Evolutionary conservation across 2,113 vertebrate species (phyloP), one percentile per base, ranked within the genome.

Genomic region (Siniperca knerii): DNA sequence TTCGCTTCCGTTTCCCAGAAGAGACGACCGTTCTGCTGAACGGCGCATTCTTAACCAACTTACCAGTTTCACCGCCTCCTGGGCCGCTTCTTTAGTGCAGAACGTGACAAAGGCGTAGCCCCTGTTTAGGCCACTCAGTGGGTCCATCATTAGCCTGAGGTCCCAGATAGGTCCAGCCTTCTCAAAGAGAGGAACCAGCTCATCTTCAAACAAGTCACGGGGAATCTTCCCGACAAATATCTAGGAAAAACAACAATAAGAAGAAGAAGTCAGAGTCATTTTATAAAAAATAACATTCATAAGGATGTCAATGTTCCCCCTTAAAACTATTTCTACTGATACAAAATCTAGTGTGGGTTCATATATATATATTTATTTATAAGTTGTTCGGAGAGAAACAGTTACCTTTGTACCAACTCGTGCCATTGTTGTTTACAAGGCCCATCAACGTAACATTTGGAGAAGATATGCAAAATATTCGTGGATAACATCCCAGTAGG

Each of bases 161-260:
- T 99, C 98, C 98, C 98, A 99, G 93, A 99, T 99, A 52, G 97
- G 95, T 48, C 98, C 98, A 1, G 98, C 98, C 93, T 98, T 98
- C 93, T 99, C 98, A 96, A 99, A 99, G 86, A 99, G 95, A 35
- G 98, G 98, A 87, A 99, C 98, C 92, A 99, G 96, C 82, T 99
- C 98, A 79, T 99, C 98, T 93, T 99, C 98, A 92, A 99, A 99
- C 85, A 99, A 88, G 92, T 99, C 98, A 77, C 98, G 96, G 11
- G 98, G 98, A 91, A 99, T 99, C 94, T 99, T 99, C 60, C 98
- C 98, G 15, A 99, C 97, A 92, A 99, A 99, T 89, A 99, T 98
- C 98, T 99, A 54, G 0, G 2, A 8, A 13, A 13, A 21, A 1
- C 16, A 18, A 50, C 18, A 3, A 7, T 4, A 50, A 18, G 5